Conservation (phyloP, 1,140 invertebrate genomes). For the Zaprionus gabonicus region DNA sequence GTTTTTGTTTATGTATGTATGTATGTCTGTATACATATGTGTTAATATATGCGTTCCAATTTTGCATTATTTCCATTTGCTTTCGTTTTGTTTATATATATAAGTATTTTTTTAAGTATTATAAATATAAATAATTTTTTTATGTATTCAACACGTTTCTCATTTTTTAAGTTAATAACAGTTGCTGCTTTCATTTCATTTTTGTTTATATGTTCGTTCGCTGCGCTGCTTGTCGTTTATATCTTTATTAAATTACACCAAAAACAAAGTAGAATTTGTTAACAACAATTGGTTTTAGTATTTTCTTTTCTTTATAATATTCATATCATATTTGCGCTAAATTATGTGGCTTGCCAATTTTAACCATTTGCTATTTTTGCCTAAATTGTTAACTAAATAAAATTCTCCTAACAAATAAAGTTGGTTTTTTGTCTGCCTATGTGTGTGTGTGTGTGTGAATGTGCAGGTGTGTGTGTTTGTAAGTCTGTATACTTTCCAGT, state of each 20-base stretch:
- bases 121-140: constrained; percentile 67
- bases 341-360: constrained; percentile 70
- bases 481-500: no score
- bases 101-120: constrained; percentile 54
- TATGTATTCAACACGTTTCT: constrained; percentile 48
- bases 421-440: constrained; percentile 30
- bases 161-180: constrained; percentile 52
- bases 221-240: constrained; percentile 80
- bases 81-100: constrained; percentile 38
- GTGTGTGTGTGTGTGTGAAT: constrained; percentile 16
- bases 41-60: constrained; percentile 60
- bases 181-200: constrained; percentile 52
- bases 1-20: constrained; percentile 48
- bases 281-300: constrained; percentile 57
- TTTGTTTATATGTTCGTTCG: constrained; percentile 68
- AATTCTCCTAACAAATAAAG: constrained; percentile 71
- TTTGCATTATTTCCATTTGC: constrained; percentile 36
- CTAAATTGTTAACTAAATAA: constrained; percentile 74
- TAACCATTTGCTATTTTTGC: constrained; percentile 54
- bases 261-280: constrained; percentile 62
- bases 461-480: constrained; percentile 17
- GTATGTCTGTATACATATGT: constrained; percentile 36
- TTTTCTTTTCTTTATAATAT: constrained; percentile 43
- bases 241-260: constrained; percentile 63
- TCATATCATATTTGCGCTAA: constrained; percentile 72